These are phyloP conservation scores for Hemiprocne comata DNA, from an alignment of 2,113 vertebrate species.

Conservation along the genomic window DNA sequence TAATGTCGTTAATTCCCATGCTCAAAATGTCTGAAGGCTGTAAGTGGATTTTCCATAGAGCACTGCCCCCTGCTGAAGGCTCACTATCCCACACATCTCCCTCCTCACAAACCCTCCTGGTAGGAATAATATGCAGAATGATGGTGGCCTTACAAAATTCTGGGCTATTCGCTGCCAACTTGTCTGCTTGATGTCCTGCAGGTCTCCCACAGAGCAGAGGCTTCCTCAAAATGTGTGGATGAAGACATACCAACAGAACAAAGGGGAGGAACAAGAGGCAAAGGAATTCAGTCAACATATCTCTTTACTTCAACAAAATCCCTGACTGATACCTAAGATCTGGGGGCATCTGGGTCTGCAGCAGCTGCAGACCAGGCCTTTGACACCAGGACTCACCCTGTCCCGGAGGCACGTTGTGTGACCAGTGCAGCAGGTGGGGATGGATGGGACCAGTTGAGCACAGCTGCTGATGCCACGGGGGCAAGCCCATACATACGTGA, in stretches of 20 bases:
- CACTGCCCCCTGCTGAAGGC: slow-evolving; percentile 65
- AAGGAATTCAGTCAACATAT: not conserved
- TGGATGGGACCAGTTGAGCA: not conserved
- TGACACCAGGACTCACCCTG: not conserved
- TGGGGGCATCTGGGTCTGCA: not conserved
- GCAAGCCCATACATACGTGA: not conserved
- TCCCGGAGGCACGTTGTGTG: not conserved
- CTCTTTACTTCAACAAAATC: not conserved
- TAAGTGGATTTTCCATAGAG: slow-evolving; percentile 47
- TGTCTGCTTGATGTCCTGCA: rapidly evolving
- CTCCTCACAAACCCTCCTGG: not conserved
- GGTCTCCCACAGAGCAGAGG: not conserved
- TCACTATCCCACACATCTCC: not conserved
- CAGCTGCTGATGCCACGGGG: not conserved
- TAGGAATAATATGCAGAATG: not conserved
- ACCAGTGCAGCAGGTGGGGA: not conserved
- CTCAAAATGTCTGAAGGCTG: not conserved
- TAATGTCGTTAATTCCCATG: not conserved
- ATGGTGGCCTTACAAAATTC: not conserved
- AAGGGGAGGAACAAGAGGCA: not conserved
- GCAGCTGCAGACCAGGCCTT: slow-evolving; percentile 55
- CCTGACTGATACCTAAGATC: slow-evolving; percentile 6
- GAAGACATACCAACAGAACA: not conserved
- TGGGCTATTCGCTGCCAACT: rapidly evolving
- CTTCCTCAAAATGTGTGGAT: not conserved